A percentile compares a stretch with the other conserved stretches of the same genome.
These are phyloP conservation scores for Serranus cabrilla DNA, from an alignment of 2,797 vertebrate species.

Conservation along the genomic window DNA sequence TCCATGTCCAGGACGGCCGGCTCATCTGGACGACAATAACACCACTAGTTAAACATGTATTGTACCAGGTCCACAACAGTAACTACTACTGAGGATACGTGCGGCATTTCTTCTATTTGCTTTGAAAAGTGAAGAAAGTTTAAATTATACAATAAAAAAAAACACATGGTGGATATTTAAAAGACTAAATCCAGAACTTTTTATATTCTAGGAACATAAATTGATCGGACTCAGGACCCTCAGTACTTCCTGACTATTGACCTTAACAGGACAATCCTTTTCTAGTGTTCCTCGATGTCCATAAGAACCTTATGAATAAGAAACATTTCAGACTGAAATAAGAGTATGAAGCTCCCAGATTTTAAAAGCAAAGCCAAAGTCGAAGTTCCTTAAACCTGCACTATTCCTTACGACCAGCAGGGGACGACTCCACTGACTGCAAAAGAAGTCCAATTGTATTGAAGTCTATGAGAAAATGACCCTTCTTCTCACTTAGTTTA, in stretches of 20 bases:
- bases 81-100: not conserved
- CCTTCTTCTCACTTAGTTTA: no score
- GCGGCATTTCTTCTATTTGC: not conserved
- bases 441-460: no score
- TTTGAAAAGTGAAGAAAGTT: not conserved
- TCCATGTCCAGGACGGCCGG: constrained; percentile 93
- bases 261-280: no score
- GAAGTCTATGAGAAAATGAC: no score
- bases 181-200: not conserved
- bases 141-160: not conserved
- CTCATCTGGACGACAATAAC: constrained; percentile 84
- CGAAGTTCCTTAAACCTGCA: no score
- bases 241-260: not conserved
- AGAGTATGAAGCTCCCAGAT: no score
- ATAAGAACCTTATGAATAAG: no score
- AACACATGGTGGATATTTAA: not conserved
- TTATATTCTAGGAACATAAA: not conserved
- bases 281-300: no score
- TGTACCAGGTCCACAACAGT: not conserved
- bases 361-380: no score
- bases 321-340: no score
- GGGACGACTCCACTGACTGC: no score
- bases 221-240: not conserved
- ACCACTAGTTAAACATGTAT: not conserved
- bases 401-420: no score